Base-by-base conservation (phyloP, 1,140 invertebrate species). In the Phocides pigmalion region DNA sequence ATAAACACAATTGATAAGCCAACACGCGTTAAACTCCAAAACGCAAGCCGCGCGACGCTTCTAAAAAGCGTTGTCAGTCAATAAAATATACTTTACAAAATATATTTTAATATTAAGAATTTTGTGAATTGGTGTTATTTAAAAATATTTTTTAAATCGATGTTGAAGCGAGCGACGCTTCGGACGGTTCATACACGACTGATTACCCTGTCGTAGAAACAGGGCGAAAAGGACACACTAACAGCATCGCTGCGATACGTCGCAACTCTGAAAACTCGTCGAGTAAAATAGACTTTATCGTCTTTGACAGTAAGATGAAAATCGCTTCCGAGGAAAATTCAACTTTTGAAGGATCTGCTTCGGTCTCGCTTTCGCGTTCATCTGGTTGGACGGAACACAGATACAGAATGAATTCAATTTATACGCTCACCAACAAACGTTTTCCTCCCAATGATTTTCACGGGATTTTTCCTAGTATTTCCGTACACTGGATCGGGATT, bases 341-440 rank as follows among this genome's bases (percentile, higher is more conserved):
- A 74, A 76, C 62, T 68, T 88, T 79, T 81, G 81, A 84, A 87
- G 84, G 86, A 88, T 73, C 53, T 87, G 63, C 32, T 51, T 58
- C 68, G 62, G 65, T 90, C 86, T 74, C 77, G 62, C 76, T 90
- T 77, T 68, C 76, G 67, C 86, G 70, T 70, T 81, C 73, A 63
- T 76, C 79, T 82, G 87, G 80, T 87, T 88, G 84, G 85, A 77
- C 66, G 70, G 71, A 81, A 83, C 75, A 79, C 64, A 86, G 79
- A 90, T 81, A 84, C 82, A 83, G 78, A 77, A 83, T 81, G 81
- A 89, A 90, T 88, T 87, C 78, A 87, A 88, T 88, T 87, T 88
- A 72, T 69, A 68, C 79, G 41, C 72, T 70, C 70, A 83, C 83
- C 66, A 74, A 66, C 66, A 68, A 76, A 58, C 65, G 63, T 47